Conservation (phyloP, 2,113 vertebrate species). For the Trematomus loennbergii region DNA sequence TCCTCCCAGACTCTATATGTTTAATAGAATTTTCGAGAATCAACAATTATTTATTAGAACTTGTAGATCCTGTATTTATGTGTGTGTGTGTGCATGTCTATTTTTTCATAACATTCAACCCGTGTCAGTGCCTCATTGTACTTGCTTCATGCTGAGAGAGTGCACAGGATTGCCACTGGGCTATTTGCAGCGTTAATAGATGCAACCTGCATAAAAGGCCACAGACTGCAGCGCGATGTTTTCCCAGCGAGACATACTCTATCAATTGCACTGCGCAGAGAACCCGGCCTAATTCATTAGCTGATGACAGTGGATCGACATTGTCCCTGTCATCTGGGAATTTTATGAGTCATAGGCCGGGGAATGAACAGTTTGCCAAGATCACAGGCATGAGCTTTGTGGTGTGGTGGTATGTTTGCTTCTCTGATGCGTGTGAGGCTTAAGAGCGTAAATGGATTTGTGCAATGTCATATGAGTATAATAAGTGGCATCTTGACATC, state of each 20-base stretch:
- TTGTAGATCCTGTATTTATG: constrained; percentile 30
- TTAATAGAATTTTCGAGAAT: constrained; percentile 61
- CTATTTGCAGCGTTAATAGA: constrained; percentile 65
- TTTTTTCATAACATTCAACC: constrained; percentile 63
- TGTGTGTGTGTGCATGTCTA: constrained; percentile 25
- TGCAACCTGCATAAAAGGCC: constrained; percentile 62
- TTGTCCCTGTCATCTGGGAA: constrained; percentile 74
- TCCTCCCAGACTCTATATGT: constrained; percentile 49
- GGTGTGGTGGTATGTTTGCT: constrained; percentile 30
- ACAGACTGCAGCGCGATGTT: constrained; percentile 57
- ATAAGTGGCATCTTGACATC: constrained; percentile 29
- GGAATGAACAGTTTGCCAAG: constrained; percentile 60
- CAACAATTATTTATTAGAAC: constrained; percentile 50
- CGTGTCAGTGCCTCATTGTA: constrained; percentile 45
- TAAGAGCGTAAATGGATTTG: constrained; percentile 53
- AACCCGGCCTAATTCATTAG: constrained; percentile 71
- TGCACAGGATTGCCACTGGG: constrained; percentile 54
- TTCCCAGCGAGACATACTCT: constrained; percentile 50
- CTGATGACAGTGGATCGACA: constrained; percentile 73
- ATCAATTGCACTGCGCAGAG: constrained; percentile 59
- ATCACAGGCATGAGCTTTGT: constrained; percentile 55
- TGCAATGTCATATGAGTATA: constrained; percentile 55
- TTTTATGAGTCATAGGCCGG: constrained; percentile 67
- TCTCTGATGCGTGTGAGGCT: constrained; percentile 48
- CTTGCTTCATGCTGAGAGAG: constrained; percentile 72